phyloP scores from a whole-genome alignment of 92 coral and sea anemone genomes.

The Parazoanthus atlanticus region DNA sequence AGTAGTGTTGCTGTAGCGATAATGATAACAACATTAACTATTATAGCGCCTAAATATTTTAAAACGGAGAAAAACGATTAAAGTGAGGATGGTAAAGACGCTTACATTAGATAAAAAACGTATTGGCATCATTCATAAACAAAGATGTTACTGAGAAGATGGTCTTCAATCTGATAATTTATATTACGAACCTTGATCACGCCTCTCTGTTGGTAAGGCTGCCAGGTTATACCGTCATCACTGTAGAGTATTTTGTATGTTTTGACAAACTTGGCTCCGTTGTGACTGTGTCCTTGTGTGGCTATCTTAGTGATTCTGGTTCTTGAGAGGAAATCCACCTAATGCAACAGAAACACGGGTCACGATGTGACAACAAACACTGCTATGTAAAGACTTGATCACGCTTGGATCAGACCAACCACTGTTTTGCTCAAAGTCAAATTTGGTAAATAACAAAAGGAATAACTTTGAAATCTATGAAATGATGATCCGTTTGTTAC shows the following conservation, averaged over 20 bases:
- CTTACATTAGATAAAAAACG: background rate
- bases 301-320: constrained; percentile 66
- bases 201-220: constrained; percentile 59
- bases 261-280: constrained; percentile 55
- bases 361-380: background rate
- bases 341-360: background rate
- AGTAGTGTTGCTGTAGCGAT: too few relatives aligned
- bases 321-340: constrained; percentile 72
- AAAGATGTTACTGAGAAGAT: background rate
- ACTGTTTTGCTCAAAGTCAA: too few relatives aligned
- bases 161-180: background rate
- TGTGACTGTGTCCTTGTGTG: constrained; percentile 60
- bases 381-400: background rate
- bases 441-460: too few relatives aligned
- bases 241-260: constrained; percentile 61
- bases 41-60: too few relatives aligned
- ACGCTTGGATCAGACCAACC: too few relatives aligned
- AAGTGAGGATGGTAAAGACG: background rate
- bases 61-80: too few relatives aligned
- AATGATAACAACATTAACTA: too few relatives aligned
- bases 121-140: background rate
- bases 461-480: too few relatives aligned
- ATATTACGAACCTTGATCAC: constrained; percentile 56
- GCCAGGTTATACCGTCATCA: constrained; percentile 61
- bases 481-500: too few relatives aligned